Base-by-base conservation (phyloP, 92 coral and sea anemone genomes). In the Heteractis magnifica region DNA sequence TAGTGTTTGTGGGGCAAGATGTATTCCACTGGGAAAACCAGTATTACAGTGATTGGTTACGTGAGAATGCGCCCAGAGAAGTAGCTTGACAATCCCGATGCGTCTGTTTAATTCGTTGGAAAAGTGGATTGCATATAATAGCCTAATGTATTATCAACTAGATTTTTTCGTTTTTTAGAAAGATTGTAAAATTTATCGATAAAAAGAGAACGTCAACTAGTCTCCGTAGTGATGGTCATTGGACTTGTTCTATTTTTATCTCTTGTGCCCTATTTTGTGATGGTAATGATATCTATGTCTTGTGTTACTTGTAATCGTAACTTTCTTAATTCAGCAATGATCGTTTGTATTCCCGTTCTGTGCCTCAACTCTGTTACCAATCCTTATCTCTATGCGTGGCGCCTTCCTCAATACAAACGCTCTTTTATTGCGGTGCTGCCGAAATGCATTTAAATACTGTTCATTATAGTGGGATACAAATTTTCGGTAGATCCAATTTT, bases 351-450 rank as follows among this genome's bases (percentile, higher is more conserved):
- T 15, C 65, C 92, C 1, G 13, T 91, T 62, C 65, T 91, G 19
- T 85, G 82, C 19, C 50, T 91, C 0, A 88, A 91, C 79, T 84
- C 89, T 51, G 85, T 82, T 14, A 12, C 78, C 20, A 88, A 90
- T 51, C 95, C 95, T 10, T 87, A 89, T 64, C 86, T 92, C 41
- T 89, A 89, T 79, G 95, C 93, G 48, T 92, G 90, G 81, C 85
- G 91, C 50, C 76, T 92, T 10, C 90, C 93, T 3, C 90, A 84
- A 21, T 92, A 89, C 83, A 70, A 86, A 6, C 89, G 86, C 19
- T 81, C 84, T 0, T 74, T 81, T 7, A 81, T 49, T 19, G 52
- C 52, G 49, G 84, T 62, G 26, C 12, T 62, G 3, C 23, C 70
- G 6, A 62, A n/a, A 18, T 62, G 70, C 10, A 18, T 62, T 62